Base-by-base conservation (phyloP, 2,113 vertebrate genomes). In the Myrmophylax atrothorax region DNA sequence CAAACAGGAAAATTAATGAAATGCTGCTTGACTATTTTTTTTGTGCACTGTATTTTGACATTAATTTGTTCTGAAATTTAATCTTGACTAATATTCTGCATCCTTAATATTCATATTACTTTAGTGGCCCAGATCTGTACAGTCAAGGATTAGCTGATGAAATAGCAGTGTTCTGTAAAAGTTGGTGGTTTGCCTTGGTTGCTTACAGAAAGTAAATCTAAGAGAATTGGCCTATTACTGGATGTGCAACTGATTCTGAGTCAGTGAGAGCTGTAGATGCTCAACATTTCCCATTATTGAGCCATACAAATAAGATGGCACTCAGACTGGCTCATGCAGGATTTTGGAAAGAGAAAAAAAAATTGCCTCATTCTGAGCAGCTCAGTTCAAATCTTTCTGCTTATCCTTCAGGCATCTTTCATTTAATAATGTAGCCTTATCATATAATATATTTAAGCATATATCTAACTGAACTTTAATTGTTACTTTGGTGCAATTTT, bases 1-100 rank as follows among this genome's bases (percentile, higher is more conserved):
- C 69, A 82, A 94, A 93, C 26, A 94, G 62, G 35, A 94, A 97
- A 97, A 95, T 84, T 93, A 96, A 90, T 93, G 52, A 90, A 92
- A 90, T 78, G 23, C 20, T 66, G 8, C 76, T 94, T 90, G 40
- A 90, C 24, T 93, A 24, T 63, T n/a, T 44, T 67, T 91, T 80
- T 81, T 59, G 38, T 64, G 56, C 18, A n/a, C 38, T 78, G 10
- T 66, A 82, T 93, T 96, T 87, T 96, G 93, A 95, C 80, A 60
- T 26, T 92, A 76, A 95, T 96, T 90, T 90, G 52, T 75, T 87
- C 69, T 84, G 90, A 94, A 95, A 96, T 75, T 96, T 96, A 44
- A 81, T 95, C 64, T 84, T 78, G n/a, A 68, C 59, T 58, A 87
- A 78, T 78, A 94, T 76, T 67, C 79, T 66, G 17, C 38, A 74